These are phyloP conservation scores for Drosophila repletoides DNA, from an alignment of 1,140 invertebrate species.

Conservation along the genomic window DNA sequence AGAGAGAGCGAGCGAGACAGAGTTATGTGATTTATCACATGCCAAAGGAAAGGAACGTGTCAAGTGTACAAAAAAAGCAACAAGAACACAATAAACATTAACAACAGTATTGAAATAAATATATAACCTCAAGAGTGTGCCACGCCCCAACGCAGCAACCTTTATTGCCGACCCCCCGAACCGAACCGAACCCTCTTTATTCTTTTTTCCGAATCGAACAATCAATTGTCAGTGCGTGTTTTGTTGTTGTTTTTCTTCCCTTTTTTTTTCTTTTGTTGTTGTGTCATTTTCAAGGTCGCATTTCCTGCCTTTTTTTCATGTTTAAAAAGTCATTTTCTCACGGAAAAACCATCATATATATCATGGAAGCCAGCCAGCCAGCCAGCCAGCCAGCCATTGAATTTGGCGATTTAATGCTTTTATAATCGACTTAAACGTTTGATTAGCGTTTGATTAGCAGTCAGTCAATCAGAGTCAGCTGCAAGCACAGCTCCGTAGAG, in stretches of 20 bases:
- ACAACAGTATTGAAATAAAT: constrained; percentile 58
- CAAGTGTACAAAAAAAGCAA: constrained; percentile 73
- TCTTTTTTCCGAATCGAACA: constrained; percentile 1
- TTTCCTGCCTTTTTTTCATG: constrained; percentile 4
- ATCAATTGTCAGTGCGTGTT: constrained; percentile 16
- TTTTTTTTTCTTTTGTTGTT: too few relatives aligned
- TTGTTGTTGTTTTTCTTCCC: constrained; percentile 12
- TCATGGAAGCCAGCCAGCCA: constrained; percentile 1
- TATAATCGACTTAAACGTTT: constrained; percentile 65
- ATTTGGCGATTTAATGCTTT: constrained; percentile 57
- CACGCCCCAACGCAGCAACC: constrained; percentile 11
- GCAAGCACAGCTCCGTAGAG: constrained; percentile 4
- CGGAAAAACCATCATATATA: background rate
- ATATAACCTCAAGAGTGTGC: constrained; percentile 28
- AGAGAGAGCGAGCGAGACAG: background rate
- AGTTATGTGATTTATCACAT: constrained; percentile 66
- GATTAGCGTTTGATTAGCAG: constrained; percentile 65
- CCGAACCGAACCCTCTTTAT: background rate
- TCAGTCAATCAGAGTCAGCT: constrained; percentile 51
- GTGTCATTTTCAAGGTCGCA: constrained; percentile 26
- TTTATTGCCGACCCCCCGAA: background rate
- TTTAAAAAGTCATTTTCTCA: constrained; percentile 34
- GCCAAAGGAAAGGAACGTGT: constrained; percentile 65
- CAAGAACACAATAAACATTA: constrained; percentile 69
- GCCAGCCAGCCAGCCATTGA: constrained; percentile 17